Conservation (phyloP, 1,140 invertebrate genomes). For the Cherax quadricarinatus region DNA sequence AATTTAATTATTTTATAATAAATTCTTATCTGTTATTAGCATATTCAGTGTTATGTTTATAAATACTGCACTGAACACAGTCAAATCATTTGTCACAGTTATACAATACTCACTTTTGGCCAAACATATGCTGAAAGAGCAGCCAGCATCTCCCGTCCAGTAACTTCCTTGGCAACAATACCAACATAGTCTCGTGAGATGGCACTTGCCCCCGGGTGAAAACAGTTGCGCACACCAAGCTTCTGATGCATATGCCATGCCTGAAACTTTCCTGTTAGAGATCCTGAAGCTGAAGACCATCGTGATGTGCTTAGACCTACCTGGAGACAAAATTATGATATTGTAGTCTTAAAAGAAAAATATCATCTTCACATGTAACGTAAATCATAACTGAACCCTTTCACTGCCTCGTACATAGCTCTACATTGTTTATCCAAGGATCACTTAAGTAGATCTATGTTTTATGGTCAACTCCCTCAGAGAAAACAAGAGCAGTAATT, state of each 20-base stretch:
- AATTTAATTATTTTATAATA: too few species aligned
- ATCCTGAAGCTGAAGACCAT: conserved; percentile 9
- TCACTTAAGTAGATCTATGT: too few species aligned
- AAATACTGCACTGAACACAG: too few species aligned
- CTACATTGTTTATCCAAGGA: too few species aligned
- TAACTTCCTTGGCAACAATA: conserved; percentile 79
- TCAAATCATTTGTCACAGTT: background rate
- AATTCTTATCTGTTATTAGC: too few species aligned
- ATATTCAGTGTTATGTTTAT: too few species aligned
- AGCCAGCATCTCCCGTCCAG: conserved; percentile 87
- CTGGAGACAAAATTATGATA: background rate
- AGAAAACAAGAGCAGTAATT: too few species aligned
- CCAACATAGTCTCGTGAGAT: conserved; percentile 82
- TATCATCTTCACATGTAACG: too few species aligned
- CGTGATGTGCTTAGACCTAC: conserved; percentile 25
- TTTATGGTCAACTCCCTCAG: too few species aligned
- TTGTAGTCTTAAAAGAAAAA: too few species aligned
- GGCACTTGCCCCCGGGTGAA: conserved; percentile 90
- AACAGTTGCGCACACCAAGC: conserved; percentile 80
- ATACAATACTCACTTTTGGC: conserved; percentile 85
- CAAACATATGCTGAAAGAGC: conserved; percentile 96
- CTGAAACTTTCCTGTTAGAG: conserved; percentile 26
- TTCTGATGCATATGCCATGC: conserved; percentile 38
- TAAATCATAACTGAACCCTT: too few species aligned
- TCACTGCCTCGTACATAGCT: too few species aligned